phyloP scores from a whole-genome alignment of 2,888 invertebrate species.

The Troilus luridus region DNA sequence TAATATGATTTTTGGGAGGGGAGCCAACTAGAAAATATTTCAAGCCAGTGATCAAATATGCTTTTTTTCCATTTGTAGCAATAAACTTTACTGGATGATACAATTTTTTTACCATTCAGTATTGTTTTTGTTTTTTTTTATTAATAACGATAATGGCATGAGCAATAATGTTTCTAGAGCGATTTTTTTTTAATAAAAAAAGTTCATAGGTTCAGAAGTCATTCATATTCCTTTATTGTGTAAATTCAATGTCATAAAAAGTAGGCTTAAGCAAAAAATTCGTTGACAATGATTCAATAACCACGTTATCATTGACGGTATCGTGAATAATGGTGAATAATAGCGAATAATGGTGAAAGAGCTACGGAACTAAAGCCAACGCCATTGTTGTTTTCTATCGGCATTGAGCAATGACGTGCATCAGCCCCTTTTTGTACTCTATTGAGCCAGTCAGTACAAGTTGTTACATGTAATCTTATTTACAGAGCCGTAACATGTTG shows the following conservation, averaged over 20 bases:
- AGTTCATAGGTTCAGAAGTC: background rate
- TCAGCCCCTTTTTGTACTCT: background rate
- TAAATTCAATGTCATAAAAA: background rate
- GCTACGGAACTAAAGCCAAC: background rate
- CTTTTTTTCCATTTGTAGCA: too few relatives aligned
- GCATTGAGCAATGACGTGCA: conserved; percentile 19
- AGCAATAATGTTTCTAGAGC: too few relatives aligned
- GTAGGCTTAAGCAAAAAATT: background rate
- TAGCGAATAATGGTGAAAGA: conserved; percentile 3
- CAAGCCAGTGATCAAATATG: too few relatives aligned
- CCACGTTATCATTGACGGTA: background rate
- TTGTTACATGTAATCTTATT: background rate
- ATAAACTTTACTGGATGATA: too few relatives aligned
- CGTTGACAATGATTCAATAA: conserved; percentile 2
- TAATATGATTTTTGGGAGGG: too few relatives aligned
- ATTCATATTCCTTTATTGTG: background rate
- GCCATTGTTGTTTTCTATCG: conserved; percentile 21
- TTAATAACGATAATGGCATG: too few relatives aligned
- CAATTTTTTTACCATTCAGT: too few relatives aligned
- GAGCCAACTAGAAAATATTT: too few relatives aligned
- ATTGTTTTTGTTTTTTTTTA: too few relatives aligned
- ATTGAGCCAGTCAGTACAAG: background rate
- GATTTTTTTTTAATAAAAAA: background rate
- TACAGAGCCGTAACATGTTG: background rate
- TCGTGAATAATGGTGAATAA: background rate